Base-by-base conservation (phyloP, 2,888 invertebrate genomes). In the Meloe dianella region DNA sequence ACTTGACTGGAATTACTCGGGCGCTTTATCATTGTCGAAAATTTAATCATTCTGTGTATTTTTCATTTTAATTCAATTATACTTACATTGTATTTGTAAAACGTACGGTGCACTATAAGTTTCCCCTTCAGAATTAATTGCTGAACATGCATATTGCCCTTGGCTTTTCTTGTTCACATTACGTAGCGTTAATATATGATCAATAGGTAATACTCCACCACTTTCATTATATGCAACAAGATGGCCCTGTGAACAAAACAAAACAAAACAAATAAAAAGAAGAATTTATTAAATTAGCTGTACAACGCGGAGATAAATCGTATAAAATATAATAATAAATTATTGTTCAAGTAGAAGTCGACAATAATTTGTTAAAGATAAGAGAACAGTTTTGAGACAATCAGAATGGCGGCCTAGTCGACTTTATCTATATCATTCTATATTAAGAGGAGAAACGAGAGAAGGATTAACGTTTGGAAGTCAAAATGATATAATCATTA, bases 31-130 rank as follows among this genome's bases (percentile, higher is more conserved):
- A 54, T 58, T 30, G 35, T 35, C 35, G 35, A 32, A 70, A 70
- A 70, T 67, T 67, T 65, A 70, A 67, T 67, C 67, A 70, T 65
- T 58, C 61, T 65, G 58, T 60, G 66, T 63, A 57, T 63, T 56
- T 30, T 60, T 32, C 29, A 56, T 17, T 30, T 47, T 20, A 10
- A 29, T 58, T 58, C 27, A n/a, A 47, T 41, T 65, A 58, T 74
- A 90, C 94, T 92, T 86, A 94, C 95, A 93, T 83, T 94, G 89
- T 74, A 95, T 89, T 81, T 88, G 89, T 61, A 95, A 85, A 64
- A 88, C 88, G 67, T 93, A 84, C 7, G 92, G 90, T 63, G 91
- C 89, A 79, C 94, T 95, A 73, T 91, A 86, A 3, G 92, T 91
- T 80, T 92, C 92, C 58, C 95, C 95, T 80, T 94, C 93, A 1